These are phyloP conservation scores for Tineola bisselliella DNA, from an alignment of 2,888 invertebrate genomes.

Conservation along the genomic window DNA sequence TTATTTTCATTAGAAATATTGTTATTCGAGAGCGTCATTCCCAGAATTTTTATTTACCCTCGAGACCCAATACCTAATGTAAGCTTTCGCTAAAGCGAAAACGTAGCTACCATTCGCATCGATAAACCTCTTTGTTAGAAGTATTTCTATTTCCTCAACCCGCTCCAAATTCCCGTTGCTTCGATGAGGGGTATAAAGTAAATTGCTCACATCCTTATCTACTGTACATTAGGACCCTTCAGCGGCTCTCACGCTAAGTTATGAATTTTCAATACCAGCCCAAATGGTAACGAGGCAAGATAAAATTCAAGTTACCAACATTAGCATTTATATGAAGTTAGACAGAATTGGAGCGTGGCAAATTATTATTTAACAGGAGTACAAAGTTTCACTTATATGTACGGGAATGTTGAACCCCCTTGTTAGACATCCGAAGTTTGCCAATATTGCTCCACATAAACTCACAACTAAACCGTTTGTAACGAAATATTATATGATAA, in stretches of 20 bases:
- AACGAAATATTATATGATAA: neutral
- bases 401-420: neutral
- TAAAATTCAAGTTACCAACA: conserved; percentile 23
- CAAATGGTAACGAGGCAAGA: conserved; percentile 26
- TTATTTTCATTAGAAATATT: neutral
- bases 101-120: conserved; percentile 25
- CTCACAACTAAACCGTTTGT: neutral
- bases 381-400: conserved; percentile 2
- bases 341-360: conserved; percentile 9
- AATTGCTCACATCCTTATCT: conserved; percentile 47
- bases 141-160: conserved; percentile 26
- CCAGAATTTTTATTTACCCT: conserved; percentile 1
- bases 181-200: conserved; percentile 31
- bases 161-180: conserved; percentile 14
- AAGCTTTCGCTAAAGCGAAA: conserved; percentile 22
- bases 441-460: neutral
- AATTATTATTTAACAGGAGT: conserved; percentile 11
- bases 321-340: conserved; percentile 27
- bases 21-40: neutral
- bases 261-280: conserved; percentile 39
- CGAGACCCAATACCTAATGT: conserved; percentile 11
- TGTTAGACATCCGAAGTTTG: neutral
- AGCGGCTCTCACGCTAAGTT: conserved; percentile 28
- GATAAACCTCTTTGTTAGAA: conserved; percentile 36
- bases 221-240: conserved; percentile 21